Percentiles rank a stretch among this genome's conserved stretches.
Evolutionary conservation across 2,113 vertebrate genomes (phyloP).

Genomic region (Semnornis frantzii): DNA sequence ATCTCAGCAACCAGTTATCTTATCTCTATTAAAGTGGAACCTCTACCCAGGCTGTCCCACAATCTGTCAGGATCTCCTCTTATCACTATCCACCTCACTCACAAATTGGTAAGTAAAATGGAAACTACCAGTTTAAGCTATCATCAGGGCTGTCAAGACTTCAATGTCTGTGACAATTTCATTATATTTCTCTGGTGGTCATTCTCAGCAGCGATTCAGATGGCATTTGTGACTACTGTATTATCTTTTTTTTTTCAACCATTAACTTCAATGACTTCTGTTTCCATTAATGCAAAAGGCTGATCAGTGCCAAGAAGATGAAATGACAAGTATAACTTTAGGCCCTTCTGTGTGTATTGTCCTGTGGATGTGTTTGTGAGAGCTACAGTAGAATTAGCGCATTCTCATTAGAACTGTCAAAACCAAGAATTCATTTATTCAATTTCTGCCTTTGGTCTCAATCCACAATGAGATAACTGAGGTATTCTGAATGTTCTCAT

Average conservation of each 20-base stretch:
- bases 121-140: fast-evolving
- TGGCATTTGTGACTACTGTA: not conserved
- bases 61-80: slow-evolving; percentile 88
- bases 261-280: not conserved
- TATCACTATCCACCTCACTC: slow-evolving; percentile 86
- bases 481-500: not conserved
- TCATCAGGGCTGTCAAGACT: not conserved
- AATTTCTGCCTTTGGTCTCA: not conserved
- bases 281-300: not conserved
- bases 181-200: not conserved
- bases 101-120: slow-evolving; percentile 82
- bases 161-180: fast-evolving
- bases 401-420: not conserved
- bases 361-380: not conserved
- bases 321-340: not conserved
- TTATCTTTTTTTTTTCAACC: not conserved
- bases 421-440: fast-evolving
- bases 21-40: slow-evolving; percentile 91
- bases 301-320: not conserved
- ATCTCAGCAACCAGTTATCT: slow-evolving; percentile 87
- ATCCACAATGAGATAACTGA: not conserved
- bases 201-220: not conserved
- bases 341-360: not conserved
- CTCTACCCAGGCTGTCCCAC: slow-evolving; percentile 79
- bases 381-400: not conserved